Percentiles rank a stretch among this genome's conserved stretches.
Evolutionary conservation across 2,113 vertebrate species (phyloP).

Genomic region (Rattus norvegicus): GRCr8 NC_086020.1:206468501-206469000

Average conservation of each 20-base stretch:
- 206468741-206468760: not conserved
- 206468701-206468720: conserved; percentile 3
- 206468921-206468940: not conserved
- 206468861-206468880: conserved; percentile 41
- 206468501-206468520: not conserved
- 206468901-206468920: conserved; percentile 10
- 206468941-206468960: conserved; percentile 4
- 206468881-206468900: conserved; percentile 42
- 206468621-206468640: not conserved
- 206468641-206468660: not conserved
- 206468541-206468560: not conserved
- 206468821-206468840: not conserved
- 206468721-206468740: conserved; percentile 10
- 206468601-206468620: not conserved
- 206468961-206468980: not conserved
- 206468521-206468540: not conserved
- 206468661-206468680: not conserved
- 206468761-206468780: not conserved
- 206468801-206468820: conserved; percentile 15
- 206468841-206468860: not conserved
- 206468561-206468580: not conserved
- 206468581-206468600: not conserved
- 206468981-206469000: not conserved
- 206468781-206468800: not conserved
- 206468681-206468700: not conserved